These are phyloP conservation scores for Trigoniulus corallinus DNA, from an alignment of 1,140 invertebrate genomes.

Conservation along the genomic window DNA sequence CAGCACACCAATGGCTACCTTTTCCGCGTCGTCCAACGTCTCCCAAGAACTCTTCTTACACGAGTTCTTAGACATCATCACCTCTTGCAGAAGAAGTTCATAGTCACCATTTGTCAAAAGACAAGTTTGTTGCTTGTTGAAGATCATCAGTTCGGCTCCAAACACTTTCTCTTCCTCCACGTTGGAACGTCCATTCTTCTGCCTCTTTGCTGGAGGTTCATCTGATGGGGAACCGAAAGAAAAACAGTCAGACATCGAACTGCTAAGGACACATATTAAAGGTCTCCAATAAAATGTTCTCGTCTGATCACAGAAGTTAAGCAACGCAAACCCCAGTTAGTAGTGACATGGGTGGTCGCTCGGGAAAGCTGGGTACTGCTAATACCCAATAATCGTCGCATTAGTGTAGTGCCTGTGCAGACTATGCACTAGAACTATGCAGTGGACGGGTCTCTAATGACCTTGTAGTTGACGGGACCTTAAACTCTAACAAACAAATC, in stretches of 20 bases:
- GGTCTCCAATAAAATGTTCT: too few relatives aligned
- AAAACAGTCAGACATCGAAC: not conserved
- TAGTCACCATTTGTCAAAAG: constrained; percentile 75
- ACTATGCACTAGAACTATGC: too few relatives aligned
- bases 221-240: constrained; percentile 14
- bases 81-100: constrained; percentile 61
- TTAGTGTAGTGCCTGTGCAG: too few relatives aligned
- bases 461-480: too few relatives aligned
- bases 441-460: too few relatives aligned
- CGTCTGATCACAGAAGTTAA: too few relatives aligned
- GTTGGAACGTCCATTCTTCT: constrained; percentile 31
- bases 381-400: too few relatives aligned
- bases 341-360: too few relatives aligned
- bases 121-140: constrained; percentile 76
- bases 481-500: too few relatives aligned
- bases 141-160: constrained; percentile 71
- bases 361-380: too few relatives aligned
- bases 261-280: not conserved
- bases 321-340: too few relatives aligned
- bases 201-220: constrained; percentile 42
- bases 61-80: constrained; percentile 10
- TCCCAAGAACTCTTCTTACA: constrained; percentile 50
- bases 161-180: constrained; percentile 45
- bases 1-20: not conserved
- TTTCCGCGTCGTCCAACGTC: constrained; percentile 24